These are phyloP conservation scores for Antheraea assamensis DNA, from an alignment of 2,888 invertebrate genomes.

Conservation along the genomic window DNA sequence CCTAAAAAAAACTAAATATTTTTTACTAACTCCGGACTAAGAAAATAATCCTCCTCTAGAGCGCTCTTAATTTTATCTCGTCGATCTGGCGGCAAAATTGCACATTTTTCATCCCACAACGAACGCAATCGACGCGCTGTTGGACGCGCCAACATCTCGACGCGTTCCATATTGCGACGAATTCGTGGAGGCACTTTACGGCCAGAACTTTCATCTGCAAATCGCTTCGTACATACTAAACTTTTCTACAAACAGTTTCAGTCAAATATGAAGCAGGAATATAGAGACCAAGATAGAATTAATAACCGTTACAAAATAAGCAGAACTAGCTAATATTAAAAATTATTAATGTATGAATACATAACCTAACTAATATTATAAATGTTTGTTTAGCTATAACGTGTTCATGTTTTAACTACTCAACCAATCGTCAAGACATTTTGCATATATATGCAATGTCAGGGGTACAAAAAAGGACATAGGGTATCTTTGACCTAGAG, in stretches of 20 bases:
- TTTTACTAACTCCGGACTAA: constrained; percentile 71
- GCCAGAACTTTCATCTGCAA: constrained; percentile 24
- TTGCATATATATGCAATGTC: too few relatives aligned
- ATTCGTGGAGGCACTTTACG: constrained; percentile 39
- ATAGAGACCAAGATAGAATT: not conserved
- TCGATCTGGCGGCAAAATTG: constrained; percentile 70
- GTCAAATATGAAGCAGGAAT: not conserved
- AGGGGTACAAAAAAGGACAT: too few relatives aligned
- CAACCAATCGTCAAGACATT: too few relatives aligned
- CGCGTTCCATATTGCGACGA: constrained; percentile 65
- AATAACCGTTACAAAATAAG: not conserved
- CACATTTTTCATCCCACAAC: constrained; percentile 79
- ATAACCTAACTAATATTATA: too few relatives aligned
- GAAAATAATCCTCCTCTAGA: constrained; percentile 79
- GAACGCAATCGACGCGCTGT: constrained; percentile 73
- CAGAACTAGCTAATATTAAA: not conserved
- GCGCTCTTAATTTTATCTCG: constrained; percentile 79
- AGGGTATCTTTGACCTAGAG: too few relatives aligned
- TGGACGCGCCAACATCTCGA: constrained; percentile 80
- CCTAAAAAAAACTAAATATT: not conserved
- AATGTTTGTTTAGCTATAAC: too few relatives aligned
- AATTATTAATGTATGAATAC: too few relatives aligned
- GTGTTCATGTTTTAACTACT: too few relatives aligned
- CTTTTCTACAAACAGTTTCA: not conserved
- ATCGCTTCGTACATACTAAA: not conserved